These are phyloP conservation scores for Tuberolachnus salignus DNA, from an alignment of 2,888 invertebrate genomes.

Conservation along the genomic window DNA sequence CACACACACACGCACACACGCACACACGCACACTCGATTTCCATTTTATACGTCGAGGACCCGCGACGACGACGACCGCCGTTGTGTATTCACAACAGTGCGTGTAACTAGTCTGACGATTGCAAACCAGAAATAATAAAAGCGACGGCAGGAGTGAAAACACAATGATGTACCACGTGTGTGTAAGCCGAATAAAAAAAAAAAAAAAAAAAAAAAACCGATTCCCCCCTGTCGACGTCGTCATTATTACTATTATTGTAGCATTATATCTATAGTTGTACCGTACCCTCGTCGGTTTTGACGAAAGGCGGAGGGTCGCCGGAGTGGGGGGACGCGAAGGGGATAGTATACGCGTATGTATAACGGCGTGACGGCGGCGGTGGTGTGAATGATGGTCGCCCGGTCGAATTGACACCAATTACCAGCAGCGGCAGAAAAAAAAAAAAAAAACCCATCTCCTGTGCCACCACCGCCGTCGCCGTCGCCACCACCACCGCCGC, in stretches of 20 bases:
- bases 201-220: conserved; percentile 33
- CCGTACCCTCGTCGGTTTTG: conserved; percentile 34
- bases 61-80: not conserved
- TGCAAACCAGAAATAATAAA: conserved; percentile 43
- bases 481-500: not conserved
- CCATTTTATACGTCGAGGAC: not conserved
- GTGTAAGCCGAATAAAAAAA: conserved; percentile 39
- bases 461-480: not conserved
- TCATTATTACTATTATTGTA: conserved; percentile 50
- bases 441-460: conserved; percentile 39
- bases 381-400: conserved; percentile 54
- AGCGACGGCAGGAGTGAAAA: conserved; percentile 11
- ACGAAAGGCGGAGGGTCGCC: not conserved
- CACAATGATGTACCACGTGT: conserved; percentile 52
- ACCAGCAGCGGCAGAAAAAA: conserved; percentile 44
- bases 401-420: conserved; percentile 55
- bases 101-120: conserved; percentile 34
- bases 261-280: not conserved
- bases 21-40: not conserved
- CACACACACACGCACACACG: no score
- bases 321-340: not conserved
- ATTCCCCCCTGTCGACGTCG: conserved; percentile 49
- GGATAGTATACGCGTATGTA: conserved; percentile 19
- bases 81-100: not conserved
- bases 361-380: conserved; percentile 44